Base-by-base conservation (phyloP, 2,888 invertebrate species). In the Lomographa bimaculata region DNA sequence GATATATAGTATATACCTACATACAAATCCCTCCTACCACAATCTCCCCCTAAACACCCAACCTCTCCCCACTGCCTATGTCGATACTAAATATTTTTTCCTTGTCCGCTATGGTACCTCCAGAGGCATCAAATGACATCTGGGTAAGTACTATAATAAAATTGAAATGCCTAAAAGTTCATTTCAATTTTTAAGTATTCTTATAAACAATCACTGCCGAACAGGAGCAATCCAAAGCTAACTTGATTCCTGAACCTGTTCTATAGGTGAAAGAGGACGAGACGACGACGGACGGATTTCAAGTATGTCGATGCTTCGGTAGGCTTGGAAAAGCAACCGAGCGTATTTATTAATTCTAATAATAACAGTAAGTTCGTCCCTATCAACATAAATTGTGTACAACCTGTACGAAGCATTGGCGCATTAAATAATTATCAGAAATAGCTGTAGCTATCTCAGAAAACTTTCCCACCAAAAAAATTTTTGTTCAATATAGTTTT, bases 1-100 rank as follows among this genome's bases (percentile, higher is more conserved):
- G 14, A 3, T 3, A 4, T 2, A 3, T 3, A 4, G 41, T 51
- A 47, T 47, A 51, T 41, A 51, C 46, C 44, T 46, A 46, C 33
- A 33, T 43, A 67, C 62, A 67, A 81, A 84, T 79, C 79, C 81
- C 82, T 76, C 82, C 78, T 72, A 71, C 79, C 77, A 69, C 72
- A 71, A 71, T 71, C 75, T 71, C 80, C 83, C 81, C 78, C 76
- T 69, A 70, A 79, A 77, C 81, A 77, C 85, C 81, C 54, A 29
- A 47, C 43, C 43, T 54, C 79, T 69, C 58, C 66, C 63, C 70
- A 71, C 71, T 71, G 76, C 70, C 72, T 63, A 68, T 71, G 80
- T 74, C 75, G 79, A 75, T 76, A 79, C 78, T 74, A 80, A 79
- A 74, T 76, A 79, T 81, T 79, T 77, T 72, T 75, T 74, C 69